Evolutionary conservation across 2,888 invertebrate genomes (phyloP).

Genomic region (Oligia fasciuncula): DNA sequence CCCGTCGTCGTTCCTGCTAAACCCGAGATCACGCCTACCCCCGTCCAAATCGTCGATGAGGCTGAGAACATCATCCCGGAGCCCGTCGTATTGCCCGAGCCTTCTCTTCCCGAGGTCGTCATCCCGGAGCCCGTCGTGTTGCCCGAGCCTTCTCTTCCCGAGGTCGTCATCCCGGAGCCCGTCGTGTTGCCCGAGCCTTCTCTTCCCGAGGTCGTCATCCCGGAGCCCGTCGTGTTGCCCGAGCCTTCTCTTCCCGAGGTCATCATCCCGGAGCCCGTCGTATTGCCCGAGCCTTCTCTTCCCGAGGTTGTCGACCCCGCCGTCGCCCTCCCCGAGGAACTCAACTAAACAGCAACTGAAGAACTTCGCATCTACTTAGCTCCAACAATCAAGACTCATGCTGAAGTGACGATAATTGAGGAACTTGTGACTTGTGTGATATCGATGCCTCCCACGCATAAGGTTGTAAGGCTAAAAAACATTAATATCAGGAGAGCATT

Average conservation of each 20-base stretch:
- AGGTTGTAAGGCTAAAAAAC: too few species aligned
- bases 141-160: slow-evolving; percentile 51
- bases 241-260: slow-evolving; percentile 35
- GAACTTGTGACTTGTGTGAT: slow-evolving; percentile 11
- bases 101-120: slow-evolving; percentile 38
- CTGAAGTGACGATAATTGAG: slow-evolving; percentile 35
- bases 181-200: slow-evolving; percentile 48
- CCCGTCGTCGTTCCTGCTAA: slow-evolving; percentile 47
- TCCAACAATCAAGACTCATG: slow-evolving; percentile 18
- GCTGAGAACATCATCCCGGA: slow-evolving; percentile 38
- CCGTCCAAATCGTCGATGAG: slow-evolving; percentile 34
- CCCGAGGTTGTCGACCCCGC: slow-evolving; percentile 49
- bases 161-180: slow-evolving; percentile 47
- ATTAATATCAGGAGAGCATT: too few species aligned
- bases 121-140: slow-evolving; percentile 41
- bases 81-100: slow-evolving; percentile 46
- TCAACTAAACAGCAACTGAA: slow-evolving; percentile 51
- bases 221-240: slow-evolving; percentile 46
- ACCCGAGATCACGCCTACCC: slow-evolving; percentile 38
- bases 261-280: slow-evolving; percentile 45
- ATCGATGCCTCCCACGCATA: too few species aligned
- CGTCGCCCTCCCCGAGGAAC: slow-evolving; percentile 50
- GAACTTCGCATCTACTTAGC: slow-evolving; percentile 18
- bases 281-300: slow-evolving; percentile 34
- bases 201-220: slow-evolving; percentile 43